Evolutionary conservation across 64 coral and sea anemone species (phyloP).

Genomic region (Acropora yongei): DNA sequence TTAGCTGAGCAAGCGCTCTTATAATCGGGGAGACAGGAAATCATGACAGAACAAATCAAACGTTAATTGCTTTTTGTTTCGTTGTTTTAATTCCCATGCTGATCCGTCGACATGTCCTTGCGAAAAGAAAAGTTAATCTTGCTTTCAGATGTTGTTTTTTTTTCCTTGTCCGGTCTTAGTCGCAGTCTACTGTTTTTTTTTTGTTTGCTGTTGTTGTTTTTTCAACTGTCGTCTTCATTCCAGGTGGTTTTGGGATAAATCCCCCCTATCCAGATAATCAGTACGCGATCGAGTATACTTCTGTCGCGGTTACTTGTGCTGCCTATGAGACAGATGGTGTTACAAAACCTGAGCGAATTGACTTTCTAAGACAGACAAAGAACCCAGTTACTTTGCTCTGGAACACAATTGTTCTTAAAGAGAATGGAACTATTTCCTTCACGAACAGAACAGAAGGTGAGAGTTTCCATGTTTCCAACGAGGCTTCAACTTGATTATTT

Average conservation of each 20-base stretch:
- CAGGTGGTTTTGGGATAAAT: background rate
- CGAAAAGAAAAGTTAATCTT: no score
- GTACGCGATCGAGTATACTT: background rate
- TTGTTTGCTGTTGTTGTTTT: background rate
- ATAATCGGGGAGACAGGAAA: no score
- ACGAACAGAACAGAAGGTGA: conserved; percentile 14
- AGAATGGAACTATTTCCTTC: background rate
- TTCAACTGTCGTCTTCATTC: background rate
- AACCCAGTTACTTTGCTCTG: rapidly evolving
- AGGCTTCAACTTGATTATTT: no score
- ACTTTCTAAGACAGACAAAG: background rate
- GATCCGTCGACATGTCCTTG: no score
- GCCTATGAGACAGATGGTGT: background rate
- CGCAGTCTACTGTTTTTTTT: no score
- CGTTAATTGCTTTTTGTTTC: no score
- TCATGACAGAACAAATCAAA: no score
- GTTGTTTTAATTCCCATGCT: no score
- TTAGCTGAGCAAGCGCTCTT: no score
- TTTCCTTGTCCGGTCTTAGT: background rate
- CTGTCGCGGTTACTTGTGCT: background rate
- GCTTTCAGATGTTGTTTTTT: background rate
- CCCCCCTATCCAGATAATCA: background rate
- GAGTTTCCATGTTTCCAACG: background rate
- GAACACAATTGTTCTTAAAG: background rate
- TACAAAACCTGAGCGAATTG: background rate